Evolutionary conservation across 2,797 vertebrate genomes (phyloP).

Genomic region (Pseudomugil gertrudae): DNA sequence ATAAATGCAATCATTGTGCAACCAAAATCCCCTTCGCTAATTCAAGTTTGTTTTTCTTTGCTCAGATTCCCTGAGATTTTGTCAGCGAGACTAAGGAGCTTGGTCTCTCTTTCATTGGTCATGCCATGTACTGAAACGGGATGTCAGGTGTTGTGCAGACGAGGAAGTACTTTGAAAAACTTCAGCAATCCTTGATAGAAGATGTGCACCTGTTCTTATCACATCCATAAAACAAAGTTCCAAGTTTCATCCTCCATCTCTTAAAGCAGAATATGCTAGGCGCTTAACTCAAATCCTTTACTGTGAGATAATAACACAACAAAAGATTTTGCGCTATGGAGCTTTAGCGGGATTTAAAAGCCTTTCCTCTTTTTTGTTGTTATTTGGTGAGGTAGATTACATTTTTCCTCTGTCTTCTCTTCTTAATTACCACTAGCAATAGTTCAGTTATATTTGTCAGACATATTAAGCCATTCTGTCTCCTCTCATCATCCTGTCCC

Average conservation of each 20-base stretch:
- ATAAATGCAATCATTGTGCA: constrained; percentile 29
- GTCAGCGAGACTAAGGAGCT: constrained; percentile 42
- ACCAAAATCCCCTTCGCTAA: constrained; percentile 39
- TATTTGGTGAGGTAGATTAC: constrained; percentile 38
- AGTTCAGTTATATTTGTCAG: constrained; percentile 57
- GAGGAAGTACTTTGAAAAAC: constrained; percentile 63
- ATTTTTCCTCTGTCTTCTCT: constrained; percentile 58
- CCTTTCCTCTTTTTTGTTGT: constrained; percentile 9
- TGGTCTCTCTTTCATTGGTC: constrained; percentile 49
- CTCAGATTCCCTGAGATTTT: constrained; percentile 32
- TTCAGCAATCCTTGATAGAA: constrained; percentile 62
- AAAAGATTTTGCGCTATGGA: constrained; percentile 56
- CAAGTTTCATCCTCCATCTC: constrained; percentile 60
- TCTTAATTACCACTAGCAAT: constrained; percentile 74
- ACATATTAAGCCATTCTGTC: constrained; percentile 52
- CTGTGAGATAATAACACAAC: constrained; percentile 63
- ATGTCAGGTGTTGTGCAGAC: constrained; percentile 45
- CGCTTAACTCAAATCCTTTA: constrained; percentile 58
- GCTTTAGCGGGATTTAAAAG: constrained; percentile 58
- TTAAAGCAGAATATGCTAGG: constrained; percentile 48
- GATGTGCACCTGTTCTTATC: constrained; percentile 70
- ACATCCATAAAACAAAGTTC: constrained; percentile 54
- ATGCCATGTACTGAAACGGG: constrained; percentile 54
- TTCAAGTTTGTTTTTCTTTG: constrained; percentile 37
- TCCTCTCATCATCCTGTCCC: constrained; percentile 59